Evolutionary conservation across 2,888 invertebrate species (phyloP).

Genomic region (Drosophila mulleri): DNA sequence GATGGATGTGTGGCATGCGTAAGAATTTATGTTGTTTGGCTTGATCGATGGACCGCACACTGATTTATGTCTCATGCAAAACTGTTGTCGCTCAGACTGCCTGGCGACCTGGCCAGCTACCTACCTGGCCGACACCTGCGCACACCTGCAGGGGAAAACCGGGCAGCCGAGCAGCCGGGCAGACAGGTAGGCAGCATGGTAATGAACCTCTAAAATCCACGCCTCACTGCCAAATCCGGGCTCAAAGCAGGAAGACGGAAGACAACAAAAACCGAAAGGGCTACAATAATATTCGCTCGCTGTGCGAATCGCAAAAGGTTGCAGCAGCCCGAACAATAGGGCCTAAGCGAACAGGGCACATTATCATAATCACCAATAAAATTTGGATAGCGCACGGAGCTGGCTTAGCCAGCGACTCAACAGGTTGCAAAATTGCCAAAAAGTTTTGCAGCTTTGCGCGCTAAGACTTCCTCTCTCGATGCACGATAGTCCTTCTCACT

Average conservation of each 20-base stretch:
- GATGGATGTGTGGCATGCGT: conserved; percentile 81
- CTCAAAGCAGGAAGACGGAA: conserved; percentile 21
- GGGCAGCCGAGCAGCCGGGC: not conserved
- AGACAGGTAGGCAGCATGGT: conserved; percentile 42
- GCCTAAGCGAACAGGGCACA: conserved; percentile 54
- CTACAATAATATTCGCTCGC: conserved; percentile 54
- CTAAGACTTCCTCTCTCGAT: conserved; percentile 48
- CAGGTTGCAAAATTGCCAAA: conserved; percentile 35
- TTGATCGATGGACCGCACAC: conserved; percentile 71
- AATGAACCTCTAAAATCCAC: conserved; percentile 82
- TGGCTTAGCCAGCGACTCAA: conserved; percentile 51
- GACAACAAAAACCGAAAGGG: conserved; percentile 44
- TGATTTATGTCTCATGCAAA: conserved; percentile 75
- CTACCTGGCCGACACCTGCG: conserved; percentile 30
- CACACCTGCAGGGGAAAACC: conserved; percentile 72
- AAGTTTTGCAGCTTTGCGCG: not conserved
- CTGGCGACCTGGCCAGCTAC: conserved; percentile 51
- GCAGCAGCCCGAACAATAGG: conserved; percentile 50
- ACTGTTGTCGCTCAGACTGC: conserved; percentile 50
- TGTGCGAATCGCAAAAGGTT: not conserved
- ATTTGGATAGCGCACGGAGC: conserved; percentile 26
- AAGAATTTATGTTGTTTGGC: conserved; percentile 66
- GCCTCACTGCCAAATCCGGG: conserved; percentile 64
- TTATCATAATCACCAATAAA: conserved; percentile 82
- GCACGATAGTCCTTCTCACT: too few species aligned